Conservation (phyloP, 2,888 invertebrate species). For the Linnaemya tessellans region DNA sequence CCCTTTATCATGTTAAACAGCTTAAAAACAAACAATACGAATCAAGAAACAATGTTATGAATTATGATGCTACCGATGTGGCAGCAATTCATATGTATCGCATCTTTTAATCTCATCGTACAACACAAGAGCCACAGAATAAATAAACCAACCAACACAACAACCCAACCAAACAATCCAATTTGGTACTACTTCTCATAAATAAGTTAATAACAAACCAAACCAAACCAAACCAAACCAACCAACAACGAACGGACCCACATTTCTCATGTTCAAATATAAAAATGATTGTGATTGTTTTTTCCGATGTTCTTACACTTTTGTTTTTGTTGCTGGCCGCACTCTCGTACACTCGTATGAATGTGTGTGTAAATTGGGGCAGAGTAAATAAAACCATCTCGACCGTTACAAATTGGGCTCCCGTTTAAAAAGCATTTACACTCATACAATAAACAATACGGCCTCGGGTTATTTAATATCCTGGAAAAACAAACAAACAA, state of each 20-base stretch:
- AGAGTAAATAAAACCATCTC: constrained; percentile 76
- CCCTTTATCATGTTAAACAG: constrained; percentile 67
- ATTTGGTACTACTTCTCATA: constrained; percentile 43
- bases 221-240: neutral
- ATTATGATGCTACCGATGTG: constrained; percentile 64
- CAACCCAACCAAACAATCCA: constrained; percentile 50
- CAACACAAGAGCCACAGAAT: constrained; percentile 14
- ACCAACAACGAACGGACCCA: constrained; percentile 32
- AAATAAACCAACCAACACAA: constrained; percentile 25
- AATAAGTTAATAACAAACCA: constrained; percentile 33
- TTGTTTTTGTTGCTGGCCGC: constrained; percentile 27
- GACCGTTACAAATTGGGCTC: constrained; percentile 82
- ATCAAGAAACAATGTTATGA: constrained; percentile 58
- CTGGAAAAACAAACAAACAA: constrained; percentile 73
- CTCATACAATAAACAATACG: constrained; percentile 71
- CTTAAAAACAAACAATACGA: constrained; percentile 66
- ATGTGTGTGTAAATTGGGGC: constrained; percentile 25
- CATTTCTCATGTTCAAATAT: constrained; percentile 43
- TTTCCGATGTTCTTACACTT: constrained; percentile 38
- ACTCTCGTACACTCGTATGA: neutral
- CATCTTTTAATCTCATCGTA: constrained; percentile 54
- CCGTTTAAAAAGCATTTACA: constrained; percentile 79
- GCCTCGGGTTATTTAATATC: constrained; percentile 76
- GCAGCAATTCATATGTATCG: constrained; percentile 62
- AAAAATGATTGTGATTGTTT: constrained; percentile 62